A percentile compares a stretch with the other conserved stretches of the same genome.
Conservation (phyloP, 1,140 invertebrate species). For the Nylanderia fulva region DNA sequence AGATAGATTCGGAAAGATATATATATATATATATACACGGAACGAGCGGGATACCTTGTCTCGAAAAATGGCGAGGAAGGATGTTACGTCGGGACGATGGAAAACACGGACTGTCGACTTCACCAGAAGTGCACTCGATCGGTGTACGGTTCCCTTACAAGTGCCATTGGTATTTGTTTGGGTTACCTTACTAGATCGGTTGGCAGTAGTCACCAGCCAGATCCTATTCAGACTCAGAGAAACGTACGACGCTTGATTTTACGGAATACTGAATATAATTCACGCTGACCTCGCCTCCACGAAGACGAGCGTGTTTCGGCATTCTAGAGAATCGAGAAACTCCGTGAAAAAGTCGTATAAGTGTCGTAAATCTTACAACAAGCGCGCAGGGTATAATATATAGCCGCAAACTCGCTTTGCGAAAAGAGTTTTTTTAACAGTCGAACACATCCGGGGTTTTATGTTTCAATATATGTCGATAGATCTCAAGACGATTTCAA, state of each 20-base stretch:
- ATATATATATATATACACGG: no score
- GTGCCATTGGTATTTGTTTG: conserved; percentile 11
- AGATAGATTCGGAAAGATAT: conserved; percentile 20
- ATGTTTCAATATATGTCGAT: neutral
- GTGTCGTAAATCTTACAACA: conserved; percentile 18
- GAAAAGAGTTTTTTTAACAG: neutral
- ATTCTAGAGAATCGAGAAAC: neutral
- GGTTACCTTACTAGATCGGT: neutral
- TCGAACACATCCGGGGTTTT: neutral
- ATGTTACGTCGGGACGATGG: neutral
- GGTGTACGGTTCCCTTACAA: conserved; percentile 13
- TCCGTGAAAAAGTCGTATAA: neutral
- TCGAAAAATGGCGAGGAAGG: neutral
- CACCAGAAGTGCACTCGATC: neutral
- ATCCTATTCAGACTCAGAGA: neutral
- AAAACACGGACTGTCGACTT: conserved; percentile 28
- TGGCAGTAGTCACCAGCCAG: neutral
- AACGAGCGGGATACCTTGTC: neutral
- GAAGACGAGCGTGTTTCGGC: conserved; percentile 21
- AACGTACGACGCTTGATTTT: conserved; percentile 36
- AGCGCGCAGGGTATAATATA: neutral
- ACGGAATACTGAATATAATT: conserved; percentile 18
- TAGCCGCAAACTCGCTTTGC: neutral
- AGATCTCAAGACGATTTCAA: neutral
- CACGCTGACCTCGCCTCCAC: neutral